Conservation (phyloP, 1,140 invertebrate species). For the Magallana ariakensis region DNA sequence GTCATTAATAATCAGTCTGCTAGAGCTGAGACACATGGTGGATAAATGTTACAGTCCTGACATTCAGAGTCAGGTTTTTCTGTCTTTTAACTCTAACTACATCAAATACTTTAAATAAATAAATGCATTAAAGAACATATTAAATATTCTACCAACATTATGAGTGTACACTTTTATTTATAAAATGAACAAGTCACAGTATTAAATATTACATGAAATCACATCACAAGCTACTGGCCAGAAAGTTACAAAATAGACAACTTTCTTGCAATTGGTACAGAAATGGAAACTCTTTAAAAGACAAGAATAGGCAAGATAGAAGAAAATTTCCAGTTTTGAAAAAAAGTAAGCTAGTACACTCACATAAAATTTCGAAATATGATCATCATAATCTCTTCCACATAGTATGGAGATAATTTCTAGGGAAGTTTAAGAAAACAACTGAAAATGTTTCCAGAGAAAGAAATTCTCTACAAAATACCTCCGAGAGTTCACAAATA, state of each 20-base stretch:
- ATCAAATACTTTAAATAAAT: too few relatives aligned
- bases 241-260: slow-evolving; percentile 13
- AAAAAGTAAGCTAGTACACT: slow-evolving; percentile 21
- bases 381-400: slow-evolving; percentile 30
- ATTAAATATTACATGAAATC: slow-evolving; percentile 25
- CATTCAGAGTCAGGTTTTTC: not conserved
- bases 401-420: slow-evolving; percentile 30
- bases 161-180: slow-evolving; percentile 36
- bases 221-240: slow-evolving; percentile 14
- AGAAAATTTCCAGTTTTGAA: not conserved
- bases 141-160: not conserved
- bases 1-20: not conserved
- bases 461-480: slow-evolving; percentile 15
- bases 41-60: too few relatives aligned
- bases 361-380: slow-evolving; percentile 6
- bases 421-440: not conserved
- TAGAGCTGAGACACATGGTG: too few relatives aligned
- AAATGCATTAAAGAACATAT: not conserved
- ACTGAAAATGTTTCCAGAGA: not conserved
- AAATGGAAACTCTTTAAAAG: not conserved
- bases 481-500: not conserved
- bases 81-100: not conserved
- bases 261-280: not conserved
- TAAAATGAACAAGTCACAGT: slow-evolving; percentile 26
- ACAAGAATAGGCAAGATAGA: not conserved